Evolutionary conservation across 2,888 invertebrate species (phyloP), one percentile per base, ranked within the genome.

Genomic region (Onchidella celtica): DNA sequence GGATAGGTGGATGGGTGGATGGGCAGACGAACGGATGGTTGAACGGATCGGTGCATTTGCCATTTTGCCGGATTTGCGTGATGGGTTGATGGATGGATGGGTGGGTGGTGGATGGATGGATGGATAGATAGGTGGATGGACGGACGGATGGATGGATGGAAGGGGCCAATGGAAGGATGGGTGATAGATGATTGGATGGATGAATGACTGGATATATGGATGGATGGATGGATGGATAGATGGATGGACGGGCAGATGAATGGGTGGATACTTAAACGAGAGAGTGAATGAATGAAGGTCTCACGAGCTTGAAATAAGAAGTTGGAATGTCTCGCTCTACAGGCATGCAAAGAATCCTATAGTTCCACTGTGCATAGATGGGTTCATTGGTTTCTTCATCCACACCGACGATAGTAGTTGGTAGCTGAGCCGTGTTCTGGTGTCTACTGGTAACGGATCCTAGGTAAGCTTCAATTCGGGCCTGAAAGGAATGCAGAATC

Each of bases 371-470:
- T 9, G 83, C 87, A 61, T 79, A 85, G 61, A 84, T 83, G 0
- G 85, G 79, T 1, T 61, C 78, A 11, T 59, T 59, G 9, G 85
- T 87, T 21, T 40, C 38, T 36, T 88, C 85, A 2, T 81, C 68
- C 24, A 87, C 68, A 40, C 86, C 81, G 29, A 84, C 73, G 72
- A 91, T 88, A 1, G 87, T 88, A n/a, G 86, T 88, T 0, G 90
- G 91, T 2, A 91, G 85, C 73, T 85, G 88, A n/a, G 89, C 88
- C 75, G 82, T 86, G 77, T 89, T 89, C 74, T 90, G 90, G 14
- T 78, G 59, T 36, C 77, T 76, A 74, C 82, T 86, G 82, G 88
- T 89, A 9, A 83, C 84, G 17, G 32, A 14, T n/a, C 73, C 73
- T 11, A 73, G 34, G 59, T 57, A 59, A 9, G 73, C 73, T 6